Base-by-base conservation (phyloP, 2,113 vertebrate species). In the Semnornis frantzii region DNA sequence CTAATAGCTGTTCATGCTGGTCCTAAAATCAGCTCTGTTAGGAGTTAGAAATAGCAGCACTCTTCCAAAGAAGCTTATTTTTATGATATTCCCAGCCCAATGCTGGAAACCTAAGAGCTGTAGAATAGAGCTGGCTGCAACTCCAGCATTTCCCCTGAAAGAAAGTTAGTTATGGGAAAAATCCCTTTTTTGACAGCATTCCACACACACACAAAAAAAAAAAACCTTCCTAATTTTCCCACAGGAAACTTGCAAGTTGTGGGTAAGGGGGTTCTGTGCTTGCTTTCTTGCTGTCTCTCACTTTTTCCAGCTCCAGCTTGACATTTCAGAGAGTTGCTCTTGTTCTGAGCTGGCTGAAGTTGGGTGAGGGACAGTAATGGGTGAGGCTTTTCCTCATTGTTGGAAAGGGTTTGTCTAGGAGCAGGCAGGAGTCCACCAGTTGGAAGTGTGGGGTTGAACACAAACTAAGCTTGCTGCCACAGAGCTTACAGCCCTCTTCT, bases 81-180 rank as follows among this genome's bases (percentile, higher is more conserved):
- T 95, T 85, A 93, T 93, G 90, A 30, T 89, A 77, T 95, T 94
- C 94, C 91, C 89, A 95, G 78, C 87, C 89, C 89, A 82, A 81
- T 66, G 52, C 75, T 85, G 87, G 89, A 95, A 95, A 95, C 84
- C n/a, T 9, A 93, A 92, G 91, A 92, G 86, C 78, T 92, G 87
- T 81, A 82, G 89, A 92, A 52, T 66, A 79, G 95, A 92, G 65
- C 93, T 95, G 92, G 89, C 94, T 93, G 79, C 52, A 92, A 15
- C 54, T 90, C 58, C 79, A 93, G 60, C 78, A 58, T 85, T 95
- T 96, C 82, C 91, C 94, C 72, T 85, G 87, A 66, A 96, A 94
- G 71, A 64, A 69, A 94, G 66, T 28, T 11, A 92, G 90, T 82
- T 94, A 87, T 96, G 96, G 96, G 94, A 94, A 96, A 96, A 96